These are phyloP conservation scores for Sycophila texana DNA, from an alignment of 2,888 invertebrate species.

Conservation along the genomic window DNA sequence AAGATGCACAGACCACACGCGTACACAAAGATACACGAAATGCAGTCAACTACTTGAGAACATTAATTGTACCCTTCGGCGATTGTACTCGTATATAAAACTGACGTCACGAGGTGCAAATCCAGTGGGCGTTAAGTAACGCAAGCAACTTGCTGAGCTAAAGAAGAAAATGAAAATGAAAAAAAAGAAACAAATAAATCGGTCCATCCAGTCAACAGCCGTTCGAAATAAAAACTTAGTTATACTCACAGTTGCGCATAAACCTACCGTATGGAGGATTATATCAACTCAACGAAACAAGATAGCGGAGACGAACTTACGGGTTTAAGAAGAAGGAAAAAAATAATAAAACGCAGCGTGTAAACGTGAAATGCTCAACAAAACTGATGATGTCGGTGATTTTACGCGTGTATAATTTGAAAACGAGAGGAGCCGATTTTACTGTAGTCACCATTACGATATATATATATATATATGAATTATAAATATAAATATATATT, in stretches of 20 bases:
- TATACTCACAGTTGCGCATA: conserved; percentile 6
- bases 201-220: conserved; percentile 48
- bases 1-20: conserved; percentile 25
- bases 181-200: conserved; percentile 21
- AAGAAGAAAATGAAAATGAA: neutral
- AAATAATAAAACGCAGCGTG: conserved; percentile 11
- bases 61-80: neutral
- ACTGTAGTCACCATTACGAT: conserved; percentile 35
- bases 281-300: conserved; percentile 8
- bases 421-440: conserved; percentile 31
- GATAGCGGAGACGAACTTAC: conserved; percentile 24
- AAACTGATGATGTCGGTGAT: conserved; percentile 19
- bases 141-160: conserved; percentile 3
- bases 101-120: neutral
- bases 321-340: conserved; percentile 12
- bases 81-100: neutral
- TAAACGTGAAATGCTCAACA: conserved; percentile 37
- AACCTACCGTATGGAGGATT: conserved; percentile 12
- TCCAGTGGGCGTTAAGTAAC: no score
- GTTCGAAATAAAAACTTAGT: conserved; percentile 30
- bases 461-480: conserved; percentile 31
- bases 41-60: conserved; percentile 12
- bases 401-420: conserved; percentile 42
- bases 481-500: conserved; percentile 14
- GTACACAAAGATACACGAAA: neutral